Base-by-base conservation (phyloP, 2,888 invertebrate genomes). In the Cerceris rybyensis region DNA sequence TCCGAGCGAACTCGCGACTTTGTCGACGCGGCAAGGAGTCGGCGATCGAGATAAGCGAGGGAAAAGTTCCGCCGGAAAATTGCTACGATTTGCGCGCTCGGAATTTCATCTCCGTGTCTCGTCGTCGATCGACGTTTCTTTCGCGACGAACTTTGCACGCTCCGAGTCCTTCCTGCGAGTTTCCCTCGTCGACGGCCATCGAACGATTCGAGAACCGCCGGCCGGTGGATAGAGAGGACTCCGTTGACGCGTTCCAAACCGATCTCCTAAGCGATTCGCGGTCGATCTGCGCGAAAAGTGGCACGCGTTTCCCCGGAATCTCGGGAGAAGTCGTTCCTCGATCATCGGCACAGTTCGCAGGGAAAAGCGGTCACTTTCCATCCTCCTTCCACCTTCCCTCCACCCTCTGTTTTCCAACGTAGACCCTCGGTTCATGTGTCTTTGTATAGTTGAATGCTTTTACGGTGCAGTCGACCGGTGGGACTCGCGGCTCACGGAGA, bases 371-470 rank as follows among this genome's bases (percentile, higher is more conserved):
- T 70, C 61, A 68, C 52, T 8, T 14, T 46, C 50, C 66, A 43
- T 69, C 52, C 68, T 7, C n/a, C 28, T 55, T 50, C 59, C 55
- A 28, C 17, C 39, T 14, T 67, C 52, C 69, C 55, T 41, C 58
- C 13, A 61, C 41, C 73, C 46, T 66, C 28, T 71, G 69, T 55
- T 77, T 67, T 16, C 65, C 61, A 46, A 17, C 60, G 41, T 70
- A 67, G 61, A 70, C 42, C 70, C 50, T 58, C 66, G 50, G 59
- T 71, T 68, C 42, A 9, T 49, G 64, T 74, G 54, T 82, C 60
- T 70, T 68, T 70, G 54, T 72, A 68, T 79, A 77, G 78, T 54
- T 55, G 70, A 59, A 72, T 61, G 70, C 70, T 70, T 73, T 69
- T 55, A 54, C 70, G 55, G 14, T 75, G n/a, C 42, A 14, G 55